phyloP scores from a whole-genome alignment of 2,113 vertebrate species.

The Geothlypis trichas region DNA sequence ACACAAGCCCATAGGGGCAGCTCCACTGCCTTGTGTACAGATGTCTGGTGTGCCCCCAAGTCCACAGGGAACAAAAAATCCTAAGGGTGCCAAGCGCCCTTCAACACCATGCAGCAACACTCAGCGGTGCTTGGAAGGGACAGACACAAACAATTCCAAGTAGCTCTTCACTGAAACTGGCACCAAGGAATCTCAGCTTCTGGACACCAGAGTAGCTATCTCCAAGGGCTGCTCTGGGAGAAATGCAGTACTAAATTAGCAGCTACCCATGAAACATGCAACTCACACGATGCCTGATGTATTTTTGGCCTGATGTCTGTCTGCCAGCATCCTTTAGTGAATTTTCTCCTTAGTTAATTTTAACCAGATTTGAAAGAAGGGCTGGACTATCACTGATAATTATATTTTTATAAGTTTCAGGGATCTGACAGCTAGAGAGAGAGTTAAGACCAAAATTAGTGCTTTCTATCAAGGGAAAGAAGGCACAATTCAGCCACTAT shows the following conservation, averaged over 20 bases:
- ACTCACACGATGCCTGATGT: background rate
- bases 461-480: constrained; percentile 33
- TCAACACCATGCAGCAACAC: background rate
- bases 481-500: background rate
- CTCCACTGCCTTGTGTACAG: background rate
- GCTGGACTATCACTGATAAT: constrained; percentile 39
- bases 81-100: background rate
- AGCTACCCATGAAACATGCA: background rate
- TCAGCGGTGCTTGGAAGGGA: background rate
- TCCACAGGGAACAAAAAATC: background rate
- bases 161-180: background rate
- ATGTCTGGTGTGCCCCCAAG: background rate
- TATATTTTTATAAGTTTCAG: constrained; percentile 48
- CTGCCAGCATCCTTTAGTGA: background rate
- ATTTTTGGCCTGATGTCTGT: constrained; percentile 35
- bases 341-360: constrained; percentile 44
- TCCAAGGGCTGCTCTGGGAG: background rate
- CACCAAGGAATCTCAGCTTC: background rate
- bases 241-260: background rate
- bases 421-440: constrained; percentile 42
- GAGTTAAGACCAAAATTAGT: constrained; percentile 41
- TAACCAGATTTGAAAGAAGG: constrained; percentile 33
- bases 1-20: background rate
- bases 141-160: background rate
- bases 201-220: background rate